These are phyloP conservation scores for Drosophila paranaensis DNA, from an alignment of 2,888 invertebrate genomes.

Conservation along the genomic window DNA sequence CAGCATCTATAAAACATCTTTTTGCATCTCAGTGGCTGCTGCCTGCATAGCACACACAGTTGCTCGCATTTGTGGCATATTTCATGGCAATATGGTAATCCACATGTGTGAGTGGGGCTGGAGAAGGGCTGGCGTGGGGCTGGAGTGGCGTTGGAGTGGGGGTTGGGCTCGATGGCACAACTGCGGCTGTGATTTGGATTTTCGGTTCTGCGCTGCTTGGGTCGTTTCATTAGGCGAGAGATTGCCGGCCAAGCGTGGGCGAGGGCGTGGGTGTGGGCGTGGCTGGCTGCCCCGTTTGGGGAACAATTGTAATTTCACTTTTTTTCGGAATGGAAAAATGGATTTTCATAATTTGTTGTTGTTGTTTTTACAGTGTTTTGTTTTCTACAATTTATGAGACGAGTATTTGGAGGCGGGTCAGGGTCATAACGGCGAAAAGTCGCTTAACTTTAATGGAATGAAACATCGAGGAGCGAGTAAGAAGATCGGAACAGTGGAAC, in stretches of 20 bases:
- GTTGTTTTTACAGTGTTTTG: neutral
- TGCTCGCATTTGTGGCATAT: slow-evolving; percentile 66
- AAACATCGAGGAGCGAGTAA: neutral
- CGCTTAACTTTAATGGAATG: slow-evolving; percentile 5
- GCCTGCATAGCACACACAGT: neutral
- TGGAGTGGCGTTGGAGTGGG: neutral
- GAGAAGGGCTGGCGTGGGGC: neutral
- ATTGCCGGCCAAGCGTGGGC: slow-evolving; percentile 12
- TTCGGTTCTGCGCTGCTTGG: slow-evolving; percentile 35
- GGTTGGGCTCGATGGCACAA: neutral
- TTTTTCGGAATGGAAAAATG: slow-evolving; percentile 18
- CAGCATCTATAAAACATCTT: slow-evolving; percentile 56
- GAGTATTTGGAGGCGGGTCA: slow-evolving; percentile 27
- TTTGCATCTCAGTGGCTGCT: slow-evolving; percentile 35
- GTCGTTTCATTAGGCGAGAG: slow-evolving; percentile 48
- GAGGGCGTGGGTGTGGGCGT: slow-evolving; percentile 12
- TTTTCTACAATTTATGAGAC: slow-evolving; percentile 31
- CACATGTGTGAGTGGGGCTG: slow-evolving; percentile 28
- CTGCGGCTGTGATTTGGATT: slow-evolving; percentile 50
- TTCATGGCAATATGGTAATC: slow-evolving; percentile 66
- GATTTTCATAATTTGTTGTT: slow-evolving; percentile 10
- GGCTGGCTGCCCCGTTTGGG: slow-evolving; percentile 36
- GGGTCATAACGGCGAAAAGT: slow-evolving; percentile 33
- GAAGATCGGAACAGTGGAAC: neutral
- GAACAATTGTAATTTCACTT: slow-evolving; percentile 58